Percentiles rank a stretch among this genome's conserved stretches.
Conservation (phyloP, 2,888 invertebrate species). For the Acrocera orbiculus region DNA sequence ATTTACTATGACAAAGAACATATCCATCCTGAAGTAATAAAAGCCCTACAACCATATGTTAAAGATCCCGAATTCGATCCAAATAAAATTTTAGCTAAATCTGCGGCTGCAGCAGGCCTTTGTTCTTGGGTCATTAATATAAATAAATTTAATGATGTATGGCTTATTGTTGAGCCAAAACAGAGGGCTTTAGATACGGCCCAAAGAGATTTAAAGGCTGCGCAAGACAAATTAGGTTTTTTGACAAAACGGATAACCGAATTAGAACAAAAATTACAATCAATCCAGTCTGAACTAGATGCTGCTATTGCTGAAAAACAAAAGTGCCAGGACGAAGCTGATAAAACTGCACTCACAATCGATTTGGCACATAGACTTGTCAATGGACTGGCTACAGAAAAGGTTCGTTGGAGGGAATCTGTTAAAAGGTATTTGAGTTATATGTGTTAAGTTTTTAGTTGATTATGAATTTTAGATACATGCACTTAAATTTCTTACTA, state of each 20-base stretch:
- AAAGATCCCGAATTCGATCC: conserved; percentile 62
- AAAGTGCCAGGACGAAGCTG: conserved; percentile 84
- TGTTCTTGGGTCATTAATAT: conserved; percentile 94
- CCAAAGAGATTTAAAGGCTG: conserved; percentile 65
- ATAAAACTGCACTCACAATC: conserved; percentile 73
- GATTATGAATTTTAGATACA: too few species aligned
- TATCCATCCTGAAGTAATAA: conserved; percentile 72
- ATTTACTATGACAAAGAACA: conserved; percentile 86
- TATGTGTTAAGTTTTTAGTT: background rate
- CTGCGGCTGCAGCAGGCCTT: conserved; percentile 78
- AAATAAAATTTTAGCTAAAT: conserved; percentile 68
- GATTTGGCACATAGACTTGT: conserved; percentile 83
- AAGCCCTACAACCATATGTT: conserved; percentile 44
- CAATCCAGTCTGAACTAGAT: conserved; percentile 67
- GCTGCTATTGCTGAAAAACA: conserved; percentile 71
- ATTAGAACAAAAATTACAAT: conserved; percentile 53
- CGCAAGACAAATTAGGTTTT: conserved; percentile 58
- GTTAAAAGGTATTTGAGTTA: conserved; percentile 32
- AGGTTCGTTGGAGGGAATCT: conserved; percentile 61
- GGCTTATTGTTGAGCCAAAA: conserved; percentile 83
- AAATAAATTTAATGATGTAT: conserved; percentile 73
- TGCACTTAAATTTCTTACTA: too few species aligned
- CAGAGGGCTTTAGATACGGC: conserved; percentile 69
- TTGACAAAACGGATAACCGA: conserved; percentile 55
- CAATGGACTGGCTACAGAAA: conserved; percentile 83